Evolutionary conservation across 1,140 invertebrate species (phyloP).

Genomic region (Anoplolepis gracilipes): DNA sequence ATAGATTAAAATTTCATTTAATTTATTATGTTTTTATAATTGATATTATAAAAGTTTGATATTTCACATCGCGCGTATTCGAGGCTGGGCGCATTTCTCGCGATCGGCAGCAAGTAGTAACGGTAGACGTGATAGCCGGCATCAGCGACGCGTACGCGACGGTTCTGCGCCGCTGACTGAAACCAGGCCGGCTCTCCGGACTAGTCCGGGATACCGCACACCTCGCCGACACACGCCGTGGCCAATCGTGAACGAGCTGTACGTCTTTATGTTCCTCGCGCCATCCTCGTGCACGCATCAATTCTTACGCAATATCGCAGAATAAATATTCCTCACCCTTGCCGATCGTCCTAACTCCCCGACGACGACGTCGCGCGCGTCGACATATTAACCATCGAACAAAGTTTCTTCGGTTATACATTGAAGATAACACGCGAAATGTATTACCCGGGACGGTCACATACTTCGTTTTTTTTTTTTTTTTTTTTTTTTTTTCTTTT

Average conservation of each 20-base stretch:
- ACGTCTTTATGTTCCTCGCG: constrained; percentile 42
- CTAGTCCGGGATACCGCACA: constrained; percentile 45
- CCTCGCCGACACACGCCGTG: constrained; percentile 33
- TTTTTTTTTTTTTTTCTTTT: constrained; percentile 13
- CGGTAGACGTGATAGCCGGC: constrained; percentile 12
- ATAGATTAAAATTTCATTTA: too few relatives aligned
- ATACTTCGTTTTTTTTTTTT: neutral
- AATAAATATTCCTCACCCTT: constrained; percentile 1
- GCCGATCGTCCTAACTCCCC: neutral
- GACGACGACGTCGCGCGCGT: too few relatives aligned
- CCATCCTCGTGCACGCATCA: constrained; percentile 38
- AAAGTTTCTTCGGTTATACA: neutral
- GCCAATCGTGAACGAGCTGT: constrained; percentile 47
- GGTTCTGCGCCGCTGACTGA: constrained; percentile 61
- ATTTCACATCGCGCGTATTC: neutral
- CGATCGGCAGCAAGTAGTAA: constrained; percentile 19
- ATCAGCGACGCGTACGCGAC: constrained; percentile 57
- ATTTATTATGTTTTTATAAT: neutral
- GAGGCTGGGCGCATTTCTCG: neutral
- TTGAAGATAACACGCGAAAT: neutral
- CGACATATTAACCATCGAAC: constrained; percentile 5
- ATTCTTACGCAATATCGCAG: constrained; percentile 44
- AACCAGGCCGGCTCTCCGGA: constrained; percentile 56
- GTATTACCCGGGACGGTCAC: neutral
- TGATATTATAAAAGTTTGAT: neutral